Conservation (phyloP, 2,888 invertebrate species). For the Idaea biselata region DNA sequence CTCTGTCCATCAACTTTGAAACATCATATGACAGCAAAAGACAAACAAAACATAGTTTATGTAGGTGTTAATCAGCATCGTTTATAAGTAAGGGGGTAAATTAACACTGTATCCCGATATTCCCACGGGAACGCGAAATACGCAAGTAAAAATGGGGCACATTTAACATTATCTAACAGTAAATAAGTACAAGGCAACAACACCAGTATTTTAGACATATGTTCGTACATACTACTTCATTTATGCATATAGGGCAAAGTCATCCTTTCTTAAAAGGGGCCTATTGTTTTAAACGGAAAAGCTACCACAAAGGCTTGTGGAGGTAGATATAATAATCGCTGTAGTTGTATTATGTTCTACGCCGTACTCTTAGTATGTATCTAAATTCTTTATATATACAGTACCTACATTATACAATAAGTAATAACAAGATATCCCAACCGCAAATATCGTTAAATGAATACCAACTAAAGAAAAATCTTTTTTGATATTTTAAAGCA, state of each 20-base stretch:
- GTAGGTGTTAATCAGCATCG: too few species aligned
- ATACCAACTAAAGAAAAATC: neutral
- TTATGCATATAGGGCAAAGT: constrained; percentile 14
- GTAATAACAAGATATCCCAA: neutral
- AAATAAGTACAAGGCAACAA: neutral
- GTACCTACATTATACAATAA: neutral
- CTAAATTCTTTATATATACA: neutral
- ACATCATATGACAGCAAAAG: too few species aligned
- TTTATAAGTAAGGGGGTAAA: too few species aligned
- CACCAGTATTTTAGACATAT: neutral
- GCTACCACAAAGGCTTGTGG: constrained; percentile 51
- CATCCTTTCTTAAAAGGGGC: constrained; percentile 42
- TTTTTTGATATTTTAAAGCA: neutral
- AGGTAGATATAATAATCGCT: constrained; percentile 17
- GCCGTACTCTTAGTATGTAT: neutral
- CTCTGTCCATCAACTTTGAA: too few species aligned
- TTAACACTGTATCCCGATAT: neutral
- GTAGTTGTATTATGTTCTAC: neutral
- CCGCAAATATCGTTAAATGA: neutral
- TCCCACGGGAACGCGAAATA: neutral
- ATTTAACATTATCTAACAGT: neutral
- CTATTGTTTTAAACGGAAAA: constrained; percentile 60
- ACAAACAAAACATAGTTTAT: too few species aligned
- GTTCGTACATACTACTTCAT: neutral
- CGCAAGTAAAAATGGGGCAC: neutral